Conservation (phyloP, 2,797 vertebrate species). For the Pyrocephalus nanus region DNA sequence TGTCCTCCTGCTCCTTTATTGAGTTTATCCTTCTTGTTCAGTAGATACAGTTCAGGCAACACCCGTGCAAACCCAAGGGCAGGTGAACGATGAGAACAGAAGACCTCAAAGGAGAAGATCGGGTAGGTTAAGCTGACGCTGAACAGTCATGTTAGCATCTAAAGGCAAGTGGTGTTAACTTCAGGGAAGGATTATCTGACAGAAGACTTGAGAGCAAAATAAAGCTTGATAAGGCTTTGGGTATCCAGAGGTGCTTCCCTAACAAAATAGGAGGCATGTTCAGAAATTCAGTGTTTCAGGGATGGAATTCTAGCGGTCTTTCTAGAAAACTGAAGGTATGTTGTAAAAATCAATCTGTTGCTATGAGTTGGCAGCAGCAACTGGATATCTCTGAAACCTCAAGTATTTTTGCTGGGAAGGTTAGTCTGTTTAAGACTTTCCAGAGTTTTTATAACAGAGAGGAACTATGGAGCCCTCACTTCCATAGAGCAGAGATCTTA, state of each 20-base stretch:
- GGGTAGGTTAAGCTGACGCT: constrained; percentile 76
- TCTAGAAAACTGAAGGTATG: not conserved
- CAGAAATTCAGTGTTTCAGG: not conserved
- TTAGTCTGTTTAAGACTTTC: not conserved
- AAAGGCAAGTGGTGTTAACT: not conserved
- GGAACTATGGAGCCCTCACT: not conserved
- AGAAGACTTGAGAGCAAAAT: not conserved
- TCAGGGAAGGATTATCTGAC: not conserved
- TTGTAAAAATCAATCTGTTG: not conserved
- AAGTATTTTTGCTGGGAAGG: not conserved
- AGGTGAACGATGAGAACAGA: constrained; percentile 85
- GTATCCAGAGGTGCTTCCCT: not conserved
- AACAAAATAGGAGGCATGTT: not conserved
- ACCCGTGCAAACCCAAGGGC: constrained; percentile 74
- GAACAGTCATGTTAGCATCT: not conserved
- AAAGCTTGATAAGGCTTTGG: not conserved
- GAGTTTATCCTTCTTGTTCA: constrained; percentile 38
- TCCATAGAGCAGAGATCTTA: not conserved
- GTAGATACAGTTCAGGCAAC: constrained; percentile 72
- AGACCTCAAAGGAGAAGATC: constrained; percentile 85
- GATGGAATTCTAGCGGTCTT: not conserved
- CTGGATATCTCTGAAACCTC: not conserved
- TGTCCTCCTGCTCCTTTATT: not conserved
- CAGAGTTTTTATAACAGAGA: not conserved
- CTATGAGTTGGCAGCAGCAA: not conserved